Conservation (phyloP, 92 coral and sea anemone species). For the Paragorgia papillata region DNA sequence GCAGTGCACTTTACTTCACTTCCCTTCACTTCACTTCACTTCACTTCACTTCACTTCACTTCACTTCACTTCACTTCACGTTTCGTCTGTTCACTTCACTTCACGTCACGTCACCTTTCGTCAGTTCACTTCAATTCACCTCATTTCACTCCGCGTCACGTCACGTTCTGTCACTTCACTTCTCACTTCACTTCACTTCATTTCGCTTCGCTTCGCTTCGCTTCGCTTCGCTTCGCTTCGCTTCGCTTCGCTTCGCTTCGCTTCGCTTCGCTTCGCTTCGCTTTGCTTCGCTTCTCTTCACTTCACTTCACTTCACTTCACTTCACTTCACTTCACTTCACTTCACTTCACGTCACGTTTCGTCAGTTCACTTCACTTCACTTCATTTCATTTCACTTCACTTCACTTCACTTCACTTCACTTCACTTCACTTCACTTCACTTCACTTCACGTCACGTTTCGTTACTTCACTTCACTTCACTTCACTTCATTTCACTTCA, state of each 20-base stretch:
- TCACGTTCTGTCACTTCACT: background rate
- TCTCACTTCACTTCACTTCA: slow-evolving; percentile 1
- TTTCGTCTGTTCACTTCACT: background rate
- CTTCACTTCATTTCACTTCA: background rate
- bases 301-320: background rate
- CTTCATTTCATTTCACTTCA: slow-evolving; percentile 3
- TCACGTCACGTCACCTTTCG: background rate
- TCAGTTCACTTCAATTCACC: background rate
- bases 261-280: no score
- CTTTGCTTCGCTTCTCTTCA: background rate
- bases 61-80: background rate
- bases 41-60: background rate
- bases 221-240: background rate
- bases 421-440: background rate
- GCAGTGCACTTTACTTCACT: no score
- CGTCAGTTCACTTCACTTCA: background rate
- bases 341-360: background rate
- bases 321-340: slow-evolving; percentile 1
- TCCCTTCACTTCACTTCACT: no score
- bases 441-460: background rate
- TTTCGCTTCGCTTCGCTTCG: no score
- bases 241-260: background rate
- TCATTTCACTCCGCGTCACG: background rate
- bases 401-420: background rate
- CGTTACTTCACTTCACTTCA: background rate